Evolutionary conservation across 2,797 vertebrate genomes (phyloP).

Genomic region (Clarias pachynema): DNA sequence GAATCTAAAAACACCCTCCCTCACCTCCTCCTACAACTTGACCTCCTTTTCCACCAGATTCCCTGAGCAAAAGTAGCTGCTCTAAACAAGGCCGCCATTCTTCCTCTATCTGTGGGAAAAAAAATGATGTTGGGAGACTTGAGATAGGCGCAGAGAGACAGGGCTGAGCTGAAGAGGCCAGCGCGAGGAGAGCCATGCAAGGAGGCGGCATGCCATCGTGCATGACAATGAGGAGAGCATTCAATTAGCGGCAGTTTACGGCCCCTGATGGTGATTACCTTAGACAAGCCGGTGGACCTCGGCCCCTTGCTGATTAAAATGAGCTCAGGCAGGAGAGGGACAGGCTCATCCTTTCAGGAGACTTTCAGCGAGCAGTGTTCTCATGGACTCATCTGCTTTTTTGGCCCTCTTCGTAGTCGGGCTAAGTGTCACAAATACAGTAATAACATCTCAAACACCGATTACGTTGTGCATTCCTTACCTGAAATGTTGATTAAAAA

Average conservation of each 20-base stretch:
- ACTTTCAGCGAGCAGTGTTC: constrained; percentile 11
- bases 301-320: constrained; percentile 78
- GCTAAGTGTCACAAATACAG: neutral
- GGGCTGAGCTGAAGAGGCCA: constrained; percentile 30
- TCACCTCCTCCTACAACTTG: neutral
- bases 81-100: constrained; percentile 77
- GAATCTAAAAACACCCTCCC: constrained; percentile 23
- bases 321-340: constrained; percentile 52
- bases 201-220: constrained; percentile 63
- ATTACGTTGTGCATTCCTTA: neutral
- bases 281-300: constrained; percentile 75
- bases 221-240: constrained; percentile 81
- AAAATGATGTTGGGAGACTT: constrained; percentile 63
- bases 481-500: neutral
- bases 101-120: constrained; percentile 71
- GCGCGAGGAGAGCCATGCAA: constrained; percentile 44
- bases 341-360: constrained; percentile 19
- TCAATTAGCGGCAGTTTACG: constrained; percentile 79
- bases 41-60: constrained; percentile 39
- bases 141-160: constrained; percentile 60
- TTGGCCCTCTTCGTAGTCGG: neutral
- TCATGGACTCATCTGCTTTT: neutral
- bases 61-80: constrained; percentile 56
- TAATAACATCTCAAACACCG: neutral
- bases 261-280: constrained; percentile 80